Base-by-base conservation (phyloP, 1,140 invertebrate genomes). In the Aphelenchoides avenae region DNA sequence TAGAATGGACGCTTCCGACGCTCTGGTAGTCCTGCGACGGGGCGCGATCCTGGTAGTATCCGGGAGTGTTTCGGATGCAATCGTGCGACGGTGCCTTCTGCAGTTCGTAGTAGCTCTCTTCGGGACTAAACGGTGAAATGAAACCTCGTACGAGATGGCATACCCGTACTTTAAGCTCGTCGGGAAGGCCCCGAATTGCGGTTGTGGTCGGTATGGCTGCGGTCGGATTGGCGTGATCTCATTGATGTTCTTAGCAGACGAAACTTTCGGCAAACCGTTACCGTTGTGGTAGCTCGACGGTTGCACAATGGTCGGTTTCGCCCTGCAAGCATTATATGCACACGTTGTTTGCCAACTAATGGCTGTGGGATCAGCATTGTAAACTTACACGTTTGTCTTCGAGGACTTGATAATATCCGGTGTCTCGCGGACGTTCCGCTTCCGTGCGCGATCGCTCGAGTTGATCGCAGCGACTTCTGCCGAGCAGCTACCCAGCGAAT, bases 391-490 rank as follows among this genome's bases (percentile, higher is more conserved):
- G 13, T 57, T 11, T 18, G 54, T 57, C 26, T 57, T 50, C 33
- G 44, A 27, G 18, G 48, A 40, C 22, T 57, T 50, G 24, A 51
- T 51, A 18, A 51, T 42, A 42, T 47, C 49, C 27, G 60, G 51
- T 41, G 36, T 37, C 33, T 37, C 24, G 24, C 39, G 53, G 47
- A 52, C 30, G 31, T 66, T 53, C 24, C 15, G 6, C 33, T 64
- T 61, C 26, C 34, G 20, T 26, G 31, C 36, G 37, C 52, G 22
- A 22, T 70, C 68, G 3, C 52, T 33, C 5, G 71, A 55, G 51
- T 77, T 77, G 40, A 75, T 77, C 5, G 72, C 72, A 7, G 72
- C 72, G 13, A 75, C 72, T 61, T 75, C 72, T 31, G 71, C 72
- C n/a, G 75, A 77, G 46, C 72, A 75, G 48, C 58, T 64, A 24